Evolutionary conservation across 30 jellyfish, hydroid and myxozoan genomes (phyloP).

Genomic region (Turritopsis dohrnii): DNA sequence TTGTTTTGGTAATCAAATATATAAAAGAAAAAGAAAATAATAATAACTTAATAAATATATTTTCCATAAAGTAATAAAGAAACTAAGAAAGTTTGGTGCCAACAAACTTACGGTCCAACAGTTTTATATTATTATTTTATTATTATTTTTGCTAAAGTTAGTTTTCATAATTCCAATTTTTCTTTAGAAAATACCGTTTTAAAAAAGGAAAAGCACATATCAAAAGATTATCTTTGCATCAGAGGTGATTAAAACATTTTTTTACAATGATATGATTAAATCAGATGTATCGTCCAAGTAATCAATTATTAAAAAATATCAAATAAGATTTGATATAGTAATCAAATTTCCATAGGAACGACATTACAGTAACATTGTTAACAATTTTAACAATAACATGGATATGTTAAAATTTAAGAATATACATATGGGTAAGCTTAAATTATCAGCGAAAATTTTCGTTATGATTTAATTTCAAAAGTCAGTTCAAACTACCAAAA

Average conservation of each 20-base stretch:
- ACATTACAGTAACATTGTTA: background rate
- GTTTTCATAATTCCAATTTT: background rate
- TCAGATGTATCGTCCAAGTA: background rate
- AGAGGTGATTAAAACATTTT: background rate
- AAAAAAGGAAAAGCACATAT: background rate
- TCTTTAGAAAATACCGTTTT: background rate
- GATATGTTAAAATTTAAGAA: no score
- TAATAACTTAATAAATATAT: no score
- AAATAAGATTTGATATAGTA: no score
- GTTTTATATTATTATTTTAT: no score
- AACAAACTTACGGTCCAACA: background rate
- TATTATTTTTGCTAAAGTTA: background rate
- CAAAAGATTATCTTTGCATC: background rate
- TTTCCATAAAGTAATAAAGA: background rate
- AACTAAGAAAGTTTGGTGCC: background rate
- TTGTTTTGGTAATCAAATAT: background rate
- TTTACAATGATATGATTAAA: no score
- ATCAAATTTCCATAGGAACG: no score
- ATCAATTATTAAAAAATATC: background rate
- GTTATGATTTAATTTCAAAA: no score
- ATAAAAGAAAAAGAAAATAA: no score
- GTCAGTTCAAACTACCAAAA: no score
- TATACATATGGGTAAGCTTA: no score
- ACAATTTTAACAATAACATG: no score
- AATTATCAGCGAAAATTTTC: no score